phyloP scores from a whole-genome alignment of 1,140 invertebrate genomes.

The Nixonia krombeini region DNA sequence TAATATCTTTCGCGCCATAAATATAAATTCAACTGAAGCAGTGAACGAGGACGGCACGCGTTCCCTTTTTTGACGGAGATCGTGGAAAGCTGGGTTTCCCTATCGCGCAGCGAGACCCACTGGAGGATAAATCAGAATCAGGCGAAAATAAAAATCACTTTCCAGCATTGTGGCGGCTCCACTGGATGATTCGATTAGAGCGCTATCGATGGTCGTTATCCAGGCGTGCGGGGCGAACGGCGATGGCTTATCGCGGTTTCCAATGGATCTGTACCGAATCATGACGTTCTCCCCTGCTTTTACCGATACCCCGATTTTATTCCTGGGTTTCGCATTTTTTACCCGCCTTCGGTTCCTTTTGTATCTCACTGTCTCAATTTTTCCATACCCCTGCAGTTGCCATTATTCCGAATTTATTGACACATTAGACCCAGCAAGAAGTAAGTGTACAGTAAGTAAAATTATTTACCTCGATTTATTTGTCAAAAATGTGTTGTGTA shows the following conservation, averaged over 20 bases:
- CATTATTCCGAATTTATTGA: conserved; percentile 5
- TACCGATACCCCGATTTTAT: conserved; percentile 36
- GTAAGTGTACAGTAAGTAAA: too few species aligned
- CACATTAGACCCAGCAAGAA: too few species aligned
- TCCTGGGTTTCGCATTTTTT: conserved; percentile 18
- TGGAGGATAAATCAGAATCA: conserved; percentile 68
- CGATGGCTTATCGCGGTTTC: conserved; percentile 66
- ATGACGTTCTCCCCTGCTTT: conserved; percentile 6
- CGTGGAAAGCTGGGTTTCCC: conserved; percentile 29
- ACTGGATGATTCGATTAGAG: conserved; percentile 68
- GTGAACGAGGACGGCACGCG: conserved; percentile 2
- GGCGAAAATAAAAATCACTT: conserved; percentile 71
- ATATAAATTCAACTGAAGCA: background rate
- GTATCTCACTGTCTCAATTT: background rate
- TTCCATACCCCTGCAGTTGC: conserved; percentile 7
- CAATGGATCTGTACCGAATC: conserved; percentile 42
- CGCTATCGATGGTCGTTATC: conserved; percentile 68
- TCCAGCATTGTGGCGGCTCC: conserved; percentile 60
- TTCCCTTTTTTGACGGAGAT: conserved; percentile 23
- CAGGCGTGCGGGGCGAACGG: conserved; percentile 46
- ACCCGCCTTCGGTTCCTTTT: background rate
- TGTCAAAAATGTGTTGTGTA: too few species aligned
- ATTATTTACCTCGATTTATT: too few species aligned
- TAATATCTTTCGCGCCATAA: background rate
- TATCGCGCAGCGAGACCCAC: conserved; percentile 14